phyloP scores from a whole-genome alignment of 1,140 invertebrate genomes.

The Branchinecta lindahli region DNA sequence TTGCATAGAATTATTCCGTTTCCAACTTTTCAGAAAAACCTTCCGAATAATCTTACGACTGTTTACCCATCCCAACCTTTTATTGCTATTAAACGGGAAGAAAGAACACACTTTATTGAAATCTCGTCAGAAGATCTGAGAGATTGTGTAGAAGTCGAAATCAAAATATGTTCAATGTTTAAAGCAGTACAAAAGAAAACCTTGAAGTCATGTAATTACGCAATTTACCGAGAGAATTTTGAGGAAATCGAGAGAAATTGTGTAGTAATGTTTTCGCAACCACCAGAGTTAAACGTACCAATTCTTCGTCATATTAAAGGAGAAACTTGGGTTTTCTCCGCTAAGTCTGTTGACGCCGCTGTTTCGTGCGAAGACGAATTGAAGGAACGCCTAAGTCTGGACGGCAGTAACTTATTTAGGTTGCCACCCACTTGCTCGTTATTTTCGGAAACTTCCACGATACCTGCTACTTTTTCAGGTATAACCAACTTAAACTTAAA shows the following conservation, averaged over 20 bases:
- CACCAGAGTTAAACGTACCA: background rate
- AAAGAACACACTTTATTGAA: background rate
- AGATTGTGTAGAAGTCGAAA: background rate
- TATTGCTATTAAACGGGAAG: constrained; percentile 1
- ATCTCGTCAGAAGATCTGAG: background rate
- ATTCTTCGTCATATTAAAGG: background rate
- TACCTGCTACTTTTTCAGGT: background rate
- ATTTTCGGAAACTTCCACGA: background rate
- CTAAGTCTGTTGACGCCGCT: background rate
- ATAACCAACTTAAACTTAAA: background rate
- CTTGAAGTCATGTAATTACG: background rate
- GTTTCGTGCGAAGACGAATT: background rate
- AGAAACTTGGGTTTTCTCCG: background rate
- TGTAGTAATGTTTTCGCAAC: background rate
- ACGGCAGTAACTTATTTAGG: background rate
- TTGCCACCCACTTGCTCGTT: background rate
- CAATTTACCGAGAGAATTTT: background rate
- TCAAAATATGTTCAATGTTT: background rate
- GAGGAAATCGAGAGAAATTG: background rate
- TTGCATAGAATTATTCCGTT: background rate
- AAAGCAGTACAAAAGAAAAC: background rate
- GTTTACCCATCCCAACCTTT: background rate
- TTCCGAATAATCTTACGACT: background rate
- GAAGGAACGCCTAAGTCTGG: background rate
- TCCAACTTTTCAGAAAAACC: background rate